phyloP scores from a whole-genome alignment of 2,888 invertebrate genomes.

The Belgica antarctica region DNA sequence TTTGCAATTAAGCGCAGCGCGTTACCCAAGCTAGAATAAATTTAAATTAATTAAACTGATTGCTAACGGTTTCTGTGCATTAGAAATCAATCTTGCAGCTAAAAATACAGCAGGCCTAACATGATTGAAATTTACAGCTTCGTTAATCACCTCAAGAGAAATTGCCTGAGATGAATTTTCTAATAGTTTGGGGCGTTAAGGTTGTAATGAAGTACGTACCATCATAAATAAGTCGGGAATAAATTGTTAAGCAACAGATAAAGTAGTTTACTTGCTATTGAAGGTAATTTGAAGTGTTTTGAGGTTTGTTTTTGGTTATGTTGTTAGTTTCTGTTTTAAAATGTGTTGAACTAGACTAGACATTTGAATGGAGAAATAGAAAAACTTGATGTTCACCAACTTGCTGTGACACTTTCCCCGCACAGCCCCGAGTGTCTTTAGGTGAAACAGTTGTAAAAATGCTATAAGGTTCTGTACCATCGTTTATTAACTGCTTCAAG shows the following conservation, averaged over 20 bases:
- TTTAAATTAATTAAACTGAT: conserved; percentile 22
- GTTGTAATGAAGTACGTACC: no score
- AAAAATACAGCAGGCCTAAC: neutral
- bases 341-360: no score
- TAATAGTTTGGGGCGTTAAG: no score
- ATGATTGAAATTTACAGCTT: conserved; percentile 4
- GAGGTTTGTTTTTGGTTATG: no score
- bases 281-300: no score
- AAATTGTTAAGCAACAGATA: no score
- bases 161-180: no score
- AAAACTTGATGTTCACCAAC: neutral
- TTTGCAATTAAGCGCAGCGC: neutral
- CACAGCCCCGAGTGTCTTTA: neutral
- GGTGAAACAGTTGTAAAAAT: neutral
- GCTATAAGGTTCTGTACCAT: neutral
- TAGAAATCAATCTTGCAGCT: neutral
- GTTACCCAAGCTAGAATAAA: neutral
- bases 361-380: neutral
- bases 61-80: neutral
- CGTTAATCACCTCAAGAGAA: neutral
- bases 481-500: neutral
- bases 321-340: no score
- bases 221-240: no score
- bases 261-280: no score
- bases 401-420: no score